Percentiles rank a stretch among this genome's conserved stretches.
phyloP scores from a whole-genome alignment of 2,888 invertebrate species.

The Andrena trimmerana region DNA sequence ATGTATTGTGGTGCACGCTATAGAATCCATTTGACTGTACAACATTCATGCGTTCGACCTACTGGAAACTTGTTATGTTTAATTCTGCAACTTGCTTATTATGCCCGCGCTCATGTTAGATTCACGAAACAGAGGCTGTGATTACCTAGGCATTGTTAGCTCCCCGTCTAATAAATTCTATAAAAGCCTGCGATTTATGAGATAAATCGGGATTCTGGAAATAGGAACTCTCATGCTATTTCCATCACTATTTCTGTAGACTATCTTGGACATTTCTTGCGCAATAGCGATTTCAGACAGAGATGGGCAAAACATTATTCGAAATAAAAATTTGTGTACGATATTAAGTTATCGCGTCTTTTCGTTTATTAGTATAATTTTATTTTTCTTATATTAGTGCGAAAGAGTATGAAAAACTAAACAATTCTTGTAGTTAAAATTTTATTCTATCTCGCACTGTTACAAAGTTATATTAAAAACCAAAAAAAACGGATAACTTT shows the following conservation, averaged over 20 bases:
- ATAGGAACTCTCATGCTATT: not conserved
- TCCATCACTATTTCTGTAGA: not conserved
- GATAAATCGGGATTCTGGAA: not conserved
- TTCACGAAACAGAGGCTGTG: not conserved
- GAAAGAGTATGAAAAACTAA: too few species aligned
- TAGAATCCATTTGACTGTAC: conserved; percentile 38
- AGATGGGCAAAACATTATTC: too few species aligned
- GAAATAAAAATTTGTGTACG: too few species aligned
- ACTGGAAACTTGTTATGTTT: conserved; percentile 53
- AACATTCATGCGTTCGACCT: conserved; percentile 36
- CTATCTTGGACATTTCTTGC: not conserved
- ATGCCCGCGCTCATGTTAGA: not conserved
- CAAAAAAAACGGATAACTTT: too few species aligned
- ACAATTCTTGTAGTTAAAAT: too few species aligned
- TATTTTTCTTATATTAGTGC: too few species aligned
- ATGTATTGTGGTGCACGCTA: conserved; percentile 65
- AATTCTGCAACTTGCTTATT: conserved; percentile 26
- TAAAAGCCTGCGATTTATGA: not conserved
- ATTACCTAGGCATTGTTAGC: conserved; percentile 19
- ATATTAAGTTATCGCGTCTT: too few species aligned
- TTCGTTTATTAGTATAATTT: too few species aligned
- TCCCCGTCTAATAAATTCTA: conserved; percentile 9
- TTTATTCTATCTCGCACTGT: too few species aligned
- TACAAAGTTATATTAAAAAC: too few species aligned
- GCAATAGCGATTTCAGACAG: too few species aligned